Evolutionary conservation across 2,888 invertebrate species (phyloP).

Genomic region (Himalopsyche anomala): DNA sequence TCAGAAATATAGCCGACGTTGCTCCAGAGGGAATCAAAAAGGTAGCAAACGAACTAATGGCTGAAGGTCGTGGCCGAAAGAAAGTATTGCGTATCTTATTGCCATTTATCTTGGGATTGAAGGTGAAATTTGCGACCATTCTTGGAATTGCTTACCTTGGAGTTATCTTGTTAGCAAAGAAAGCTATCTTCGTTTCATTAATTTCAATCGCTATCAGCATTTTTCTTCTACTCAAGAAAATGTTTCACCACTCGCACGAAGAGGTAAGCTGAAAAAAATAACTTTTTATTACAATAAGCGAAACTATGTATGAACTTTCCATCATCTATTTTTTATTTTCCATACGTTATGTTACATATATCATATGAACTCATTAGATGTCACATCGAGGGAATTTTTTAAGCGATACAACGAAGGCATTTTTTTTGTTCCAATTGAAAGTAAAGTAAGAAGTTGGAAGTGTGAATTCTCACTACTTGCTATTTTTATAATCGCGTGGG

Average conservation of each 20-base stretch:
- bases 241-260: slow-evolving; percentile 68
- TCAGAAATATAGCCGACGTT: slow-evolving; percentile 70
- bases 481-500: too few relatives aligned
- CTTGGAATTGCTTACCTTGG: slow-evolving; percentile 77
- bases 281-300: too few relatives aligned
- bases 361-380: too few relatives aligned
- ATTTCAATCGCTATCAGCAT: slow-evolving; percentile 79
- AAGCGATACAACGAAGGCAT: too few relatives aligned
- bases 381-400: too few relatives aligned
- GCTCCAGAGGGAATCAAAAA: slow-evolving; percentile 78
- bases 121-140: slow-evolving; percentile 78
- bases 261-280: slow-evolving; percentile 66
- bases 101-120: slow-evolving; percentile 78
- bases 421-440: too few relatives aligned
- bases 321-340: not conserved
- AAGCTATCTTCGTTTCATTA: slow-evolving; percentile 78
- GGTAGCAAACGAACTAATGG: slow-evolving; percentile 76
- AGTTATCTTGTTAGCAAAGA: slow-evolving; percentile 80
- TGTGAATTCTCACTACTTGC: too few relatives aligned
- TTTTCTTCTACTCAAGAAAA: slow-evolving; percentile 72
- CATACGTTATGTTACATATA: too few relatives aligned
- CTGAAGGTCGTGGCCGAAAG: slow-evolving; percentile 79
- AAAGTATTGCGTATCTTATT: slow-evolving; percentile 75
- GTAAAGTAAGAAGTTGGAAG: too few relatives aligned
- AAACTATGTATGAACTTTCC: slow-evolving; percentile 66